A percentile compares a stretch with the other conserved stretches of the same genome.
Conservation (phyloP, 2,888 invertebrate species). For the Aphrophora alni region DNA sequence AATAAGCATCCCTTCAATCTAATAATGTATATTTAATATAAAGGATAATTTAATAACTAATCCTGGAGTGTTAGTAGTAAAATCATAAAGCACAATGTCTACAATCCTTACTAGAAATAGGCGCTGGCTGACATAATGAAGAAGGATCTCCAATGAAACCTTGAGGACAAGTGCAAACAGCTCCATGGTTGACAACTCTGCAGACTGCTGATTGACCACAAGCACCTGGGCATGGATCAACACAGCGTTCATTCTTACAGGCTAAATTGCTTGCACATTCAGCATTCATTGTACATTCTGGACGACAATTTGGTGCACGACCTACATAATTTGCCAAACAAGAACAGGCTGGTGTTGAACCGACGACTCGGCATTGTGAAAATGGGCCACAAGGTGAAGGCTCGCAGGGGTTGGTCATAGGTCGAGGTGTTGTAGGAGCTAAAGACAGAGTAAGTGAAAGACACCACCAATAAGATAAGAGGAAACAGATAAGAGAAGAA, state of each 20-base stretch:
- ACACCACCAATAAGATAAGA: conserved; percentile 41
- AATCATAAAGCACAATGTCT: background rate
- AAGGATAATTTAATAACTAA: too few species aligned
- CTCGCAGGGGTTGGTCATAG: conserved; percentile 70
- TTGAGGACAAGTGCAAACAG: conserved; percentile 81
- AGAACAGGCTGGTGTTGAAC: conserved; percentile 84
- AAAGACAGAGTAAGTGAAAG: conserved; percentile 44
- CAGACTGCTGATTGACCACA: conserved; percentile 84
- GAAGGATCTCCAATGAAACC: conserved; percentile 83
- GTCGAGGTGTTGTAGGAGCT: conserved; percentile 57
- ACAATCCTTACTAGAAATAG: conserved; percentile 54
- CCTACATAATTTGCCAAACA: conserved; percentile 82
- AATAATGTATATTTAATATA: too few species aligned
- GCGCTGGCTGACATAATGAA: conserved; percentile 60
- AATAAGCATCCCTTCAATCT: too few species aligned
- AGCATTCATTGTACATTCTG: conserved; percentile 79
- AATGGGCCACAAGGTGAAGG: conserved; percentile 86
- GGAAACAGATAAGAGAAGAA: conserved; percentile 36
- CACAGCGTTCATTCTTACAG: conserved; percentile 81
- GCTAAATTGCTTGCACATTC: conserved; percentile 84
- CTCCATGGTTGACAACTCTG: conserved; percentile 81
- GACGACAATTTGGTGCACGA: conserved; percentile 84
- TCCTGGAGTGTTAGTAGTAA: too few species aligned
- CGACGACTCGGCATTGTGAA: conserved; percentile 80
- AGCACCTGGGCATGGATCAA: conserved; percentile 80